Conservation (phyloP, 2,888 invertebrate genomes). For the Drosophila pegasa region DNA sequence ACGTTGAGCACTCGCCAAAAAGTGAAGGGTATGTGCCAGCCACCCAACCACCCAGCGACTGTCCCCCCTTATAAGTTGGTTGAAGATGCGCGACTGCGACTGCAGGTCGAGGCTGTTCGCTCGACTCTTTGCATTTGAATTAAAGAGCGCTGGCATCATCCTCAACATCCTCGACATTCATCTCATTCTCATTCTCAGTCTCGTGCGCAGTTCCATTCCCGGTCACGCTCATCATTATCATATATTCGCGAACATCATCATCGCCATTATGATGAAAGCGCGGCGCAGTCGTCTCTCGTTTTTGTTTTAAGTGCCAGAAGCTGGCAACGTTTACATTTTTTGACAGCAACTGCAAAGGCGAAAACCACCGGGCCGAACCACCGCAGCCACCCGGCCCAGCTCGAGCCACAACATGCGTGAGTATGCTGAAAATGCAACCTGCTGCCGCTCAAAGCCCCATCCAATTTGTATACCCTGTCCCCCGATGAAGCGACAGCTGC, state of each 20-base stretch:
- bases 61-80: constrained; percentile 28
- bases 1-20: constrained; percentile 60
- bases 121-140: constrained; percentile 71
- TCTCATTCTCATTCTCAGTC: constrained; percentile 12
- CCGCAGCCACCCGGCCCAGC: neutral
- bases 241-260: constrained; percentile 27
- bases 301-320: constrained; percentile 62
- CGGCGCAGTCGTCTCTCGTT: constrained; percentile 48
- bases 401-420: constrained; percentile 45
- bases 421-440: constrained; percentile 56
- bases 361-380: constrained; percentile 22
- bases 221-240: constrained; percentile 53
- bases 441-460: neutral
- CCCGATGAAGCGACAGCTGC: neutral
- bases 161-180: constrained; percentile 14
- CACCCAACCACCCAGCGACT: neutral
- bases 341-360: constrained; percentile 54
- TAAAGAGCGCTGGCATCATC: constrained; percentile 47
- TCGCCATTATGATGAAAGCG: constrained; percentile 21
- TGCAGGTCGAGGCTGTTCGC: constrained; percentile 50
- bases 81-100: constrained; percentile 38
- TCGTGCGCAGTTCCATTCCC: constrained; percentile 20
- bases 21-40: constrained; percentile 35
- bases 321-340: constrained; percentile 54
- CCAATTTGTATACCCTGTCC: constrained; percentile 19